Evolutionary conservation across 37 sponge, comb jelly and placozoan species (phyloP), one percentile per base, ranked within the genome.

Genomic region (Petrosia ficiformis): DNA sequence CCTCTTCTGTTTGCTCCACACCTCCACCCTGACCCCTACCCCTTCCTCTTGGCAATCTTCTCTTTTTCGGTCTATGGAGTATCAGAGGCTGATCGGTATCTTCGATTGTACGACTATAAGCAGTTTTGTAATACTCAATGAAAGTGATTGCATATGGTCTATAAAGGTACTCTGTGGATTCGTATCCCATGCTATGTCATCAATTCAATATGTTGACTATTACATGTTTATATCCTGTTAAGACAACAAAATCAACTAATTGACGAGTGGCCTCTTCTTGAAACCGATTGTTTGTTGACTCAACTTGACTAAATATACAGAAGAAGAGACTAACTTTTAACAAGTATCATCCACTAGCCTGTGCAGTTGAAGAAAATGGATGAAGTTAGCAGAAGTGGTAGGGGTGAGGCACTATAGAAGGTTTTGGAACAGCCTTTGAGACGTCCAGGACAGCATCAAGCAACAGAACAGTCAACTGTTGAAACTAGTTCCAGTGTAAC

Each of bases 161-260:
- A 68, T 42, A 72, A 97, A 94, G 37, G 90, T 85, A 59, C 82
- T 78, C 68, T 70, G 80, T 3, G 98, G 98, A 58, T 86, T 97
- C 90, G 84, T 92, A 74, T 92, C 90, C 98, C 98, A 97, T 14
- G 79, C 93, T 60, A 97, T 94, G 78, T 94, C 98, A 71, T 97
- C 98, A 42, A 97, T 82, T 3, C 95, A 79, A 39, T 97, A 94
- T 0, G 98, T 97, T 61, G n/a, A n/a, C n/a, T n/a, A n/a, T n/a
- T n/a, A 78, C 70, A 80, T 94, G 92, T 73, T 97, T 97, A 77
- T 97, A 97, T 57, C 93, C 75, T 0, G 96, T 96, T 56, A 96
- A 74, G 0, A 96, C 93, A 0, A 92, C 70, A 33, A 60, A 37
- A 10, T 93, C 96, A 26, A 96, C 87, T 6, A 96, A 65, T 56